Percentiles rank a stretch among this genome's conserved stretches.
Evolutionary conservation across 2,888 invertebrate genomes (phyloP).

Genomic region (Lepetodrilus schrolli): DNA sequence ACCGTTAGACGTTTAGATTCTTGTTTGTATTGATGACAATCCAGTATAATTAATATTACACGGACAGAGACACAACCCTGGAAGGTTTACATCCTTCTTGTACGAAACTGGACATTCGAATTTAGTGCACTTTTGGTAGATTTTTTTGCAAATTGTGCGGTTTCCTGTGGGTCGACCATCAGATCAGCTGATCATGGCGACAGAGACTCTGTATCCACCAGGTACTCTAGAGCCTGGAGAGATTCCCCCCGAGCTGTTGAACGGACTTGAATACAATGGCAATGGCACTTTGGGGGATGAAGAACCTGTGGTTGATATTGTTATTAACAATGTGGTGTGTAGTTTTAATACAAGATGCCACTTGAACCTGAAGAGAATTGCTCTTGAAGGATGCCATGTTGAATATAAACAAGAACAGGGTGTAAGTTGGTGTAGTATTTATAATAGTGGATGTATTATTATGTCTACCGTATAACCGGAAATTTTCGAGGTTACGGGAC

Average conservation of each 20-base stretch:
- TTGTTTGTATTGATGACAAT: too few species aligned
- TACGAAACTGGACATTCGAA: too few species aligned
- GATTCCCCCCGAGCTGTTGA: not conserved
- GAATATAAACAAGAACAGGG: constrained; percentile 96
- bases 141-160: too few species aligned
- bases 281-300: constrained; percentile 12
- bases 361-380: constrained; percentile 94
- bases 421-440: constrained; percentile 75
- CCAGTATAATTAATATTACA: too few species aligned
- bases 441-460: too few species aligned
- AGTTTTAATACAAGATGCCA: constrained; percentile 97
- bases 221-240: not conserved
- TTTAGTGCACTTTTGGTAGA: too few species aligned
- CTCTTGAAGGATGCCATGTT: constrained; percentile 92
- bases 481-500: too few species aligned
- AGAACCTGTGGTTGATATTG: constrained; percentile 82
- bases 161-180: too few species aligned
- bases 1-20: too few species aligned
- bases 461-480: too few species aligned
- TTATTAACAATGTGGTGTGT: constrained; percentile 97
- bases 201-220: constrained; percentile 5
- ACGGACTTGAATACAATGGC: not conserved
- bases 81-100: too few species aligned
- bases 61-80: too few species aligned
- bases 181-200: constrained; percentile 26